Base-by-base conservation (phyloP, 2,888 invertebrate species). In the Scelioninae gen. 1 region DNA sequence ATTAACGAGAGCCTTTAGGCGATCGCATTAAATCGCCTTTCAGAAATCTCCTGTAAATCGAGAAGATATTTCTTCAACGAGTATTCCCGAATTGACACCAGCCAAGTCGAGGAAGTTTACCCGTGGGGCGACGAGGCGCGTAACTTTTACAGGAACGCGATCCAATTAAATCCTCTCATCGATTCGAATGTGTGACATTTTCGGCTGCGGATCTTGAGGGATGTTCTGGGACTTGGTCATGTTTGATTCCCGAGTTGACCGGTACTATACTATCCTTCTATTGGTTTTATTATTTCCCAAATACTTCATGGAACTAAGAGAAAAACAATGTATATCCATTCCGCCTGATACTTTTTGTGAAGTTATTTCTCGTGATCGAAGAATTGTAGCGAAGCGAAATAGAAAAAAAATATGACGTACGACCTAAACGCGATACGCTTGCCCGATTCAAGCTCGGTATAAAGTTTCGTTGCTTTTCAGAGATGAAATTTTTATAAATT, bases 1-100 rank as follows among this genome's bases (percentile, higher is more conserved):
- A 86, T 87, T 87, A 87, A 87, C 84, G 85, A 86, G 86, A 81
- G 84, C 85, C 83, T 83, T 85, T 84, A 83, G 85, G 86, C 83
- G 74, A 85, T 87, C 82, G 82, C 79, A 79, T 84, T 84, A 82
- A 86, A 79, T 80, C 83, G 72, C 63, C 79, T 83, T 85, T 76
- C 78, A 82, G 82, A 85, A 85, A 85, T 66, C 78, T 80, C 56
- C 77, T 77, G 77, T 84, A 84, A 83, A 84, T 84, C 81, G 77
- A 75, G 71, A 34, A 68, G 62, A 80, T 82, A 68, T 76, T 83
- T 71, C 78, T 80, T 63, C 75, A 38, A 62, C 71, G 75, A 75
- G 69, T 77, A 80, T 78, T 68, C 56, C 58, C 32, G 66, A 77
- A 62, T 72, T 66, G 82, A 82, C 75, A 79, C 58, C 68, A 40